Conservation (phyloP, 2,113 vertebrate species). For the Nanger granti region DNA sequence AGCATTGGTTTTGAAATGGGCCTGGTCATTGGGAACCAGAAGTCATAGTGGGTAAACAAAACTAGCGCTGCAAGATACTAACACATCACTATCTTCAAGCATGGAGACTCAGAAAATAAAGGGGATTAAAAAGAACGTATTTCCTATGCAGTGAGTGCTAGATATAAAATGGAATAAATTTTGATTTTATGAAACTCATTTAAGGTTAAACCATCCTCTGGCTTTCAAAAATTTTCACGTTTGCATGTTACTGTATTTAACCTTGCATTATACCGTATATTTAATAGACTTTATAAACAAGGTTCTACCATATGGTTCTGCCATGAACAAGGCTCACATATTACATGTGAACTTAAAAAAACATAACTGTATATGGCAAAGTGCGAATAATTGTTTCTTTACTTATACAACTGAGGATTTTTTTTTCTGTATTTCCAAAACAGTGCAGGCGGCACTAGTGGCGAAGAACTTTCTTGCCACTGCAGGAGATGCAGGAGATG, state of each 20-base stretch:
- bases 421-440: neutral
- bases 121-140: too few relatives aligned
- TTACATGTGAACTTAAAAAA: neutral
- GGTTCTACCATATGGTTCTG: neutral
- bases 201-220: neutral
- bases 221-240: neutral
- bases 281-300: neutral
- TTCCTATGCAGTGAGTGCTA: neutral
- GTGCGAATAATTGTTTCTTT: neutral
- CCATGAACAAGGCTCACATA: neutral
- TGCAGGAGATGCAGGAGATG: neutral
- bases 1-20: neutral
- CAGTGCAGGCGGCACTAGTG: neutral
- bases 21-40: neutral
- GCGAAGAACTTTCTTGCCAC: neutral
- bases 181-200: neutral
- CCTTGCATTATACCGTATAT: neutral
- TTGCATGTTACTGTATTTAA: neutral
- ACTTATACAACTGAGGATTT: neutral
- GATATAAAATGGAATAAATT: neutral
- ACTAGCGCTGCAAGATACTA: rapidly evolving
- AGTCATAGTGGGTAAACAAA: neutral
- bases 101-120: neutral
- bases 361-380: neutral
- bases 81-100: neutral